A percentile compares a stretch with the other conserved stretches of the same genome.
These are phyloP conservation scores for Cyclura pinguis DNA, from an alignment of 2,797 vertebrate genomes.

Conservation along the genomic window DNA sequence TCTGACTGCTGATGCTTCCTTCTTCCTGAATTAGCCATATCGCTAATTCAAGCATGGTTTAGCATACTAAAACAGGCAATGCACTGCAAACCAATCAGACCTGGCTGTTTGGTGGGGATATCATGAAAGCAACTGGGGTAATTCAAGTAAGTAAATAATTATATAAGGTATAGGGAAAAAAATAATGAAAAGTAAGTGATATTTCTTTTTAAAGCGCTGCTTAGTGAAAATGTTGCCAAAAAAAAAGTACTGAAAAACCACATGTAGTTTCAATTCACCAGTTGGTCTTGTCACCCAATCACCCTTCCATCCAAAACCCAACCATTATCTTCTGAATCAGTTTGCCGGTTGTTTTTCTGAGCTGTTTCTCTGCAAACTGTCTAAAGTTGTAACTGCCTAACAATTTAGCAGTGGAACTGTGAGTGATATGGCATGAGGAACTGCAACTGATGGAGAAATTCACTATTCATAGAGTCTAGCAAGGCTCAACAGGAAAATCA, in stretches of 20 bases:
- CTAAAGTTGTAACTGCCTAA: background rate
- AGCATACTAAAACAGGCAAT: background rate
- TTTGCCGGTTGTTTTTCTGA: background rate
- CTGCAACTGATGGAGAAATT: conserved; percentile 17
- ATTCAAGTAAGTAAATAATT: background rate
- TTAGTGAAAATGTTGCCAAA: no score
- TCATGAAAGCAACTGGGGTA: background rate
- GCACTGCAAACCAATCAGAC: background rate
- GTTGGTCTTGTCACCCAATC: background rate
- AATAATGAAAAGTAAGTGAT: no score
- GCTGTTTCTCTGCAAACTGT: background rate
- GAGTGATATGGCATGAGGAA: background rate
- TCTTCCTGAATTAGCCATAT: background rate
- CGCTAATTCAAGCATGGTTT: no score
- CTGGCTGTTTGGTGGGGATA: no score
- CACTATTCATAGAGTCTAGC: background rate
- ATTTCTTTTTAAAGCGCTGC: no score
- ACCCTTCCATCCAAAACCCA: background rate
- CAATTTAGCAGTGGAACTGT: background rate
- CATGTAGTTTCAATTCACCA: no score
- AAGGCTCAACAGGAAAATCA: background rate
- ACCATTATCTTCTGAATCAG: background rate
- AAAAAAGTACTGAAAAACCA: no score
- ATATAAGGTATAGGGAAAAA: background rate
- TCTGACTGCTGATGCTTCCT: background rate